Evolutionary conservation across 2,797 vertebrate genomes (phyloP).

Genomic region (Hafferia zeledoni): DNA sequence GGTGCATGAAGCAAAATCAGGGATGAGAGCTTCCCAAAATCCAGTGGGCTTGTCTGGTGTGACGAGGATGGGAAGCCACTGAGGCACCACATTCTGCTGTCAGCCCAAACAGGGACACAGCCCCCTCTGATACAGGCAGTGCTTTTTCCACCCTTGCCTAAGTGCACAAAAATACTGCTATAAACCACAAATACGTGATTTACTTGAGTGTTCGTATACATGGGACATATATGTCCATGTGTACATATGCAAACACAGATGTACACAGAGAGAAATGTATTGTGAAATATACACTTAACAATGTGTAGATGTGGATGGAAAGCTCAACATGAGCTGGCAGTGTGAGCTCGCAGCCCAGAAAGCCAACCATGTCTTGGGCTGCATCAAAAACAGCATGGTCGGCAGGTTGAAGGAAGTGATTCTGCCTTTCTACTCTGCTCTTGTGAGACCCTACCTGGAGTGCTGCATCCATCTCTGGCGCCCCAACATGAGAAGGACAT

Average conservation of each 20-base stretch:
- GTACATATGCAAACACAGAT: accelerated
- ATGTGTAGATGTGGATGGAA: background rate
- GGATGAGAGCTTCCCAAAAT: background rate
- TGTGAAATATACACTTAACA: background rate
- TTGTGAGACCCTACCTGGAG: background rate
- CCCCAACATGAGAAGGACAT: accelerated
- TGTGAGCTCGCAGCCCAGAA: background rate
- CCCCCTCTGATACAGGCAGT: accelerated
- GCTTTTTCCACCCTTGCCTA: background rate
- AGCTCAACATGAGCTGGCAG: background rate
- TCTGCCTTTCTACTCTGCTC: background rate
- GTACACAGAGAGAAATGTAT: background rate
- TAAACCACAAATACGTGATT: background rate
- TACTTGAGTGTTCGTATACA: accelerated
- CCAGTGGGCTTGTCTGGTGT: accelerated
- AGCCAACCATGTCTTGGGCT: background rate
- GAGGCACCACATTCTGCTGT: background rate
- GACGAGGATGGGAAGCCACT: background rate
- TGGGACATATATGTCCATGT: accelerated
- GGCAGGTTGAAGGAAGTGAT: background rate
- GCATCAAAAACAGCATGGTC: background rate
- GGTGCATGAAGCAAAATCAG: accelerated
- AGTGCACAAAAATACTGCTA: background rate
- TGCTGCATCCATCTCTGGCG: background rate
- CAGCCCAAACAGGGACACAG: accelerated